phyloP scores from a whole-genome alignment of 2,888 invertebrate species.

The Deilephila porcellus region DNA sequence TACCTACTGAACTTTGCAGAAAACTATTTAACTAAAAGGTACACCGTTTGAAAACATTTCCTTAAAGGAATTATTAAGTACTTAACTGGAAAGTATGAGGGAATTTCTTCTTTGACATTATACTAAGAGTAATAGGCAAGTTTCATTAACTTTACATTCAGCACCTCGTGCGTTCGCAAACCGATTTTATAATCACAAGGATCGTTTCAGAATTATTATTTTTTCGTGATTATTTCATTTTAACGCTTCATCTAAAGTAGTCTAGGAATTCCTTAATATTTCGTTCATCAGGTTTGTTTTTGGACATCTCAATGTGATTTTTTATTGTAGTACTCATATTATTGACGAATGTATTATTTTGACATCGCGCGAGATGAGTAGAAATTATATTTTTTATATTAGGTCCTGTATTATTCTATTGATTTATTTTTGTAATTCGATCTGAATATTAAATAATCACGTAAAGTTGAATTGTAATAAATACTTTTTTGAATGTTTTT shows the following conservation, averaged over 20 bases:
- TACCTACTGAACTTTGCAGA: slow-evolving; percentile 36
- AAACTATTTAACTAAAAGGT: slow-evolving; percentile 74
- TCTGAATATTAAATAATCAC: too few species aligned
- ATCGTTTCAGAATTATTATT: background rate
- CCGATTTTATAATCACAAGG: background rate
- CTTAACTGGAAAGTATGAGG: slow-evolving; percentile 52
- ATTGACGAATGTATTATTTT: too few species aligned
- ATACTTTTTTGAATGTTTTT: too few species aligned
- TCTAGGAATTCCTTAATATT: too few species aligned
- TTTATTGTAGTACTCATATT: too few species aligned
- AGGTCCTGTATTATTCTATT: too few species aligned
- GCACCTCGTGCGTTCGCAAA: background rate
- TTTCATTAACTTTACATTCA: slow-evolving; percentile 19
- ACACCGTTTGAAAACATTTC: slow-evolving; percentile 67
- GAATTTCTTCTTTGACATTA: slow-evolving; percentile 50
- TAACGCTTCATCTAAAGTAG: background rate
- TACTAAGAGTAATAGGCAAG: slow-evolving; percentile 42
- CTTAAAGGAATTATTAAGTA: slow-evolving; percentile 64
- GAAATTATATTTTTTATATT: too few species aligned
- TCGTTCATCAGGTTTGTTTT: too few species aligned
- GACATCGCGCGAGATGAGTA: too few species aligned
- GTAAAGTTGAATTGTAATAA: too few species aligned
- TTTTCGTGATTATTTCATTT: slow-evolving; percentile 16
- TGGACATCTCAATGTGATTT: too few species aligned
- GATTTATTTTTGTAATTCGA: too few species aligned